A percentile compares a stretch with the other conserved stretches of the same genome.
Evolutionary conservation across 2,113 vertebrate species (phyloP).

Genomic region (Cavia aperea): DNA sequence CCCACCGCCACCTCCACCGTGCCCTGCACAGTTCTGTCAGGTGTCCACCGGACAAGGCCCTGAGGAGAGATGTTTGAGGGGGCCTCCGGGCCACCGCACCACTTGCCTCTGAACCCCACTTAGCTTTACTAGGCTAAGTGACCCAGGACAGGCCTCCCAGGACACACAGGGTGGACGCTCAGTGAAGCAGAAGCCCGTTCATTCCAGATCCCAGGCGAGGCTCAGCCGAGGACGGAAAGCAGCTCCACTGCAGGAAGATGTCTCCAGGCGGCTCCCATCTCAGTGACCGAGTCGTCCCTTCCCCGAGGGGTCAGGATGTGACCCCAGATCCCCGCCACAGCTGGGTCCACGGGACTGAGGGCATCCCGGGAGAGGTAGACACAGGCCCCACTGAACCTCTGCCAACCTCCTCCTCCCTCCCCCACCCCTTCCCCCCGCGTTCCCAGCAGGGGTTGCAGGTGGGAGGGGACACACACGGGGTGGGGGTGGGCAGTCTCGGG

Average conservation of each 20-base stretch:
- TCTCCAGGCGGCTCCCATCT: background rate
- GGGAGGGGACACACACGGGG: rapidly evolving
- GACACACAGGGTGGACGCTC: background rate
- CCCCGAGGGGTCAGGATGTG: rapidly evolving
- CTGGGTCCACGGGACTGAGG: rapidly evolving
- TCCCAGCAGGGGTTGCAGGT: background rate
- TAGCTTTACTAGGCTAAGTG: background rate
- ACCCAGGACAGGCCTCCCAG: background rate
- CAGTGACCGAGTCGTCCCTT: rapidly evolving
- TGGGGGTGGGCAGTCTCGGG: rapidly evolving
- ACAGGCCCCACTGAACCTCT: background rate
- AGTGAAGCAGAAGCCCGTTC: background rate
- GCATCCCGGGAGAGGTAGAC: rapidly evolving
- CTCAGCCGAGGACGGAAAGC: background rate
- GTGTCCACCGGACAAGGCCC: rapidly evolving
- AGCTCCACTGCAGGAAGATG: rapidly evolving
- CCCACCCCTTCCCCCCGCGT: background rate
- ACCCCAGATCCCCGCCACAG: background rate
- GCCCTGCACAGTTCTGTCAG: rapidly evolving
- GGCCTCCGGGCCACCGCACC: background rate
- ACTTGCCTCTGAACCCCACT: background rate
- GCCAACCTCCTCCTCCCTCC: rapidly evolving
- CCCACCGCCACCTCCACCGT: background rate
- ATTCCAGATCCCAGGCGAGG: too few relatives aligned
- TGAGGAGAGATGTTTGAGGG: background rate